phyloP scores from a whole-genome alignment of 2,113 vertebrate species.

The Notiomystis cincta region DNA sequence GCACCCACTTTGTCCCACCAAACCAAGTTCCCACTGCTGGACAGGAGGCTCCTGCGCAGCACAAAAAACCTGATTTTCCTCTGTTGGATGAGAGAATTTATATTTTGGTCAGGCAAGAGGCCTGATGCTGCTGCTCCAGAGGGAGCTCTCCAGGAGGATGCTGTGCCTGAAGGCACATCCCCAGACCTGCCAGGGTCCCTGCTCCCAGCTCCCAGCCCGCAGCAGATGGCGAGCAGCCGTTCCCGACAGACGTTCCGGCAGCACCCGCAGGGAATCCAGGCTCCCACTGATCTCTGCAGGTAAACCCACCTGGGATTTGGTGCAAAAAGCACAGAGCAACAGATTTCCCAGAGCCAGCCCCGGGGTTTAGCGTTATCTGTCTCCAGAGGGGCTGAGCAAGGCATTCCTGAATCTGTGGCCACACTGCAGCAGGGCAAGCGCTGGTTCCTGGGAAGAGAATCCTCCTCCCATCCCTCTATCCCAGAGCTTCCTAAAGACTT shows the following conservation, averaged over 20 bases:
- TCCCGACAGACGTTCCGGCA: neutral
- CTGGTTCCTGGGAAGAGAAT: neutral
- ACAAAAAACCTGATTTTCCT: neutral
- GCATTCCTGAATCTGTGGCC: neutral
- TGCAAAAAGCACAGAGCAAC: neutral
- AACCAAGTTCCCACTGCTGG: rapidly evolving
- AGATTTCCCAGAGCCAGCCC: neutral
- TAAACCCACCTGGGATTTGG: neutral
- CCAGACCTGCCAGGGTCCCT: neutral
- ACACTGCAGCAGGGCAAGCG: rapidly evolving
- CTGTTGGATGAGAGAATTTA: neutral
- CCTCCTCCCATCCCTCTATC: neutral
- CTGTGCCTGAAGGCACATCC: neutral
- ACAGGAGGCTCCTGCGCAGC: neutral
- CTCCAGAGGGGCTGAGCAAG: neutral
- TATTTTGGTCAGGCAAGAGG: neutral
- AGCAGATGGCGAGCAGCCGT: slow-evolving; percentile 15
- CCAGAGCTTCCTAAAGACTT: neutral
- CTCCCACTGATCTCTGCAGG: neutral
- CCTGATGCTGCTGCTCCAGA: neutral
- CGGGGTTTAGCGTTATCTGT: neutral
- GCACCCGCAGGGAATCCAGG: neutral
- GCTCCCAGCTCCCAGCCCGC: neutral
- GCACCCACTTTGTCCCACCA: neutral
- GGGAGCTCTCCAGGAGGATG: neutral